Evolutionary conservation across 2,113 vertebrate genomes (phyloP), one percentile per base, ranked within the genome.

Genomic region (Brachirus orientalis): DNA sequence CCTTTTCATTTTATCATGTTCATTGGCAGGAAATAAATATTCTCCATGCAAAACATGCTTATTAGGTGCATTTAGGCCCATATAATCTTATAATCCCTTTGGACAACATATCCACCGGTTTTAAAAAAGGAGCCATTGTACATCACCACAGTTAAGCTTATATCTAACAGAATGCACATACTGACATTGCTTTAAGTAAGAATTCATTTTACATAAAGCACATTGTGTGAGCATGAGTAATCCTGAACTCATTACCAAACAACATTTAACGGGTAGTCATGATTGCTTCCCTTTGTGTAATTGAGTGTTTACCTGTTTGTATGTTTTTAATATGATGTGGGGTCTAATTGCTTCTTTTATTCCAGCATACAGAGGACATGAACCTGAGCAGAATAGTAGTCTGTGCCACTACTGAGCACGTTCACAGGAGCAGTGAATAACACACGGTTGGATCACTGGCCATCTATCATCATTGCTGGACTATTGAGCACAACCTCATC

Each of bases 391-490:
- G 75, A 87, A 84, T 84, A 46, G 16, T 69, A 81, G 90, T 86
- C 54, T 40, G 28, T 5, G 22, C 41, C 41, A 50, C 40, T 58
- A 72, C 69, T 52, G 75, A 73, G 64, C 80, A 66, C 17, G 63
- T 69, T 45, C 36, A 8, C 69, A 71, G 54, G 56, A 69, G 53
- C 28, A 54, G 13, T 57, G 71, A 82, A 75, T 63, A 82, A 63
- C 75, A 72, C 72, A n/a, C 37, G 33, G 65, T 62, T 55, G 57
- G 69, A 72, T 71, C 71, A 41, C 55, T 40, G 62, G 69, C 74
- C 77, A 82, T 88, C 73, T 70, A 60, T 90, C 87, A 84, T 81
- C 79, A 79, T 61, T 54, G 66, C 72, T 36, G 66, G 71, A 55
- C 72, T 69, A 57, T 33, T 79, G 67, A 76, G 62, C 61, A 56